A percentile compares a stretch with the other conserved stretches of the same genome.
Conservation (phyloP, 1,140 invertebrate genomes). For the Marisa cornuarietis region DNA sequence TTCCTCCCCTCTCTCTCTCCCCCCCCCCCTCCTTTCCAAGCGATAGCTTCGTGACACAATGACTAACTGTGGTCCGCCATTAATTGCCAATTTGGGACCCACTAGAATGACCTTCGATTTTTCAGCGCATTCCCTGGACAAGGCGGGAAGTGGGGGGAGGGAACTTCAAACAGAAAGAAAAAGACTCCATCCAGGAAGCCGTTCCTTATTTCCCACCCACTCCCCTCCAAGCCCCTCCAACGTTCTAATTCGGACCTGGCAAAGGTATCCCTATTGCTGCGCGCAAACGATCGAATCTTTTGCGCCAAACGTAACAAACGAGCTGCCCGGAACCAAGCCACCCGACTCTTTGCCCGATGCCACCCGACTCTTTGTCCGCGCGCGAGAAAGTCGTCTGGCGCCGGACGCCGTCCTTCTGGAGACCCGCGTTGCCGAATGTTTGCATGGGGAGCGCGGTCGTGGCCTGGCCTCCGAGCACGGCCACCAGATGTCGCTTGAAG, state of each 20-base stretch:
- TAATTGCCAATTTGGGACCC: constrained; percentile 17
- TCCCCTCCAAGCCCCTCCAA: too few species aligned
- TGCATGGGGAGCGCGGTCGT: background rate
- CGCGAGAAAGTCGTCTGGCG: too few species aligned
- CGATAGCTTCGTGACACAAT: constrained; percentile 5
- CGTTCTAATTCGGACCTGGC: too few species aligned
- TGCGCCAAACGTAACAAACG: too few species aligned
- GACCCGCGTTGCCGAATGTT: background rate
- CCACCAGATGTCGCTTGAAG: constrained; percentile 19
- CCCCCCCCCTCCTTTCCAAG: background rate
- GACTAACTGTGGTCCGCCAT: constrained; percentile 9
- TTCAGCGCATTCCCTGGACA: background rate
- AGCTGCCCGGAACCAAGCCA: too few species aligned
- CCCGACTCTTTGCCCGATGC: too few species aligned
- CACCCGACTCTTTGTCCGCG: too few species aligned
- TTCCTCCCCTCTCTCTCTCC: background rate
- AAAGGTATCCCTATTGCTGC: too few species aligned
- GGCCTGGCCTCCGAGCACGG: background rate
- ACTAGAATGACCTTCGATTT: constrained; percentile 14
- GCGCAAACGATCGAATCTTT: too few species aligned
- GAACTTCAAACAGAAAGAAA: constrained; percentile 18
- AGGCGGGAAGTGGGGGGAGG: background rate
- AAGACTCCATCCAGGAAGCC: background rate
- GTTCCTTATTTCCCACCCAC: too few species aligned
- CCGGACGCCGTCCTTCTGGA: background rate